These are phyloP conservation scores for Ischnus inquisitorius DNA, from an alignment of 2,888 invertebrate species.

Conservation along the genomic window DNA sequence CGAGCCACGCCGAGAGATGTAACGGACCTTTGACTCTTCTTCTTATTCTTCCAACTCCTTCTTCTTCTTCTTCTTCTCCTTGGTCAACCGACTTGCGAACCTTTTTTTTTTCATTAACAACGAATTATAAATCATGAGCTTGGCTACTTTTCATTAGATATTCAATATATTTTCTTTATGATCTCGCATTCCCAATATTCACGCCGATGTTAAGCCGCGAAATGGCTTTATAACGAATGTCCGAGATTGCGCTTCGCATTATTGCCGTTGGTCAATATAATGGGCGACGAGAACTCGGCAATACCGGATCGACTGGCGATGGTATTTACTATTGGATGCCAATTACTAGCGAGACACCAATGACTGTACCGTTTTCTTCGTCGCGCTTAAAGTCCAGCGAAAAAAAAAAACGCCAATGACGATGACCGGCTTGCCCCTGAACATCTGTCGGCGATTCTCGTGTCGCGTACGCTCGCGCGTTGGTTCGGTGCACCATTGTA, in stretches of 20 bases:
- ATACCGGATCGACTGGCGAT: background rate
- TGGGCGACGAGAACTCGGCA: constrained; percentile 2
- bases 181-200: constrained; percentile 4
- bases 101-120: constrained; percentile 39
- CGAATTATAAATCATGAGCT: constrained; percentile 16
- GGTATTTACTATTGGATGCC: constrained; percentile 9
- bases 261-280: constrained; percentile 6
- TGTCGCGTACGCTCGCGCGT: background rate
- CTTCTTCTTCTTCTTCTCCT: constrained; percentile 36
- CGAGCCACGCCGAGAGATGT: constrained; percentile 60
- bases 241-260: background rate
- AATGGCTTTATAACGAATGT: constrained; percentile 27
- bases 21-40: constrained; percentile 68
- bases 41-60: constrained; percentile 35
- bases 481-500: background rate
- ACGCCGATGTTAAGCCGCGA: background rate
- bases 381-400: background rate
- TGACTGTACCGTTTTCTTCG: background rate
- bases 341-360: background rate
- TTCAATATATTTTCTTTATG: constrained; percentile 17
- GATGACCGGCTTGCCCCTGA: background rate
- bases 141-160: constrained; percentile 15
- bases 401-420: background rate
- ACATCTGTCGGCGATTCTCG: background rate
- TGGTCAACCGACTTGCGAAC: constrained; percentile 43